phyloP scores from a whole-genome alignment of 2,113 vertebrate genomes.

The Pipa parva region DNA sequence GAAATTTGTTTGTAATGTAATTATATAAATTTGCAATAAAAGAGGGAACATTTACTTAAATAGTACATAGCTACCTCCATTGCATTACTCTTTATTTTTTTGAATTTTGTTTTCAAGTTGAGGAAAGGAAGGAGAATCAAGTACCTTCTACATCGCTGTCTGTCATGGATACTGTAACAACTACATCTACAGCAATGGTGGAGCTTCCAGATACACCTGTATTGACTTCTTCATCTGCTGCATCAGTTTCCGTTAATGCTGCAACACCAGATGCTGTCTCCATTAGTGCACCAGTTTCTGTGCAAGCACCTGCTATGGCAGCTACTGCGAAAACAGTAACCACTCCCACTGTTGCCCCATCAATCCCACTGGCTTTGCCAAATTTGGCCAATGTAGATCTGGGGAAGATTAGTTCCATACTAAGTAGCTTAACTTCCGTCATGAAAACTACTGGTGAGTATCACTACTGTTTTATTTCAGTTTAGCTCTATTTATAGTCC shows the following conservation, averaged over 20 bases:
- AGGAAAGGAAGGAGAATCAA: slow-evolving; percentile 76
- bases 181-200: neutral
- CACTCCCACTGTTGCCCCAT: slow-evolving; percentile 34
- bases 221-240: slow-evolving; percentile 1
- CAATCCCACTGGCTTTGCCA: slow-evolving; percentile 61
- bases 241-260: slow-evolving; percentile 52
- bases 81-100: neutral
- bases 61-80: too few species aligned
- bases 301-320: slow-evolving; percentile 41
- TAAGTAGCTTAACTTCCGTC: slow-evolving; percentile 87
- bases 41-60: too few species aligned
- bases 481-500: neutral
- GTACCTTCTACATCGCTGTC: slow-evolving; percentile 47
- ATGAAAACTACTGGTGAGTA: slow-evolving; percentile 93
- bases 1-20: too few species aligned
- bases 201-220: neutral
- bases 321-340: slow-evolving; percentile 48
- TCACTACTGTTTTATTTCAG: neutral
- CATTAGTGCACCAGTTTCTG: rapidly evolving
- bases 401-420: slow-evolving; percentile 97
- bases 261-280: neutral
- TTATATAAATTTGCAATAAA: too few species aligned
- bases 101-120: slow-evolving; percentile 53
- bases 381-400: slow-evolving; percentile 95
- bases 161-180: slow-evolving; percentile 9